phyloP scores from a whole-genome alignment of 1,140 invertebrate genomes.

The Brachionus manjavacas region DNA sequence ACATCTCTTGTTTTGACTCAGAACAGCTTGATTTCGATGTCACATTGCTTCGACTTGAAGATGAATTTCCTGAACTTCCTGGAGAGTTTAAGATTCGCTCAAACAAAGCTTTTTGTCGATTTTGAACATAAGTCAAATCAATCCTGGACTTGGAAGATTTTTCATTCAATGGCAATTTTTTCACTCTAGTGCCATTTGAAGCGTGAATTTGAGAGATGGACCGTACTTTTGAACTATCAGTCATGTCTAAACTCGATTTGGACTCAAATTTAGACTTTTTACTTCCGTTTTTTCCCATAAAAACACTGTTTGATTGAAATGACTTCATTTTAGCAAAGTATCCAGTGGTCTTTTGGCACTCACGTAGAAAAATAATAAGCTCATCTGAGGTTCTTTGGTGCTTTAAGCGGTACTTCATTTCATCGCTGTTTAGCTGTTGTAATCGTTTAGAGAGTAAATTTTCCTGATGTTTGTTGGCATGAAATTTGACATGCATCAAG shows the following conservation, averaged over 20 bases:
- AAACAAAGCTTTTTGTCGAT: neutral
- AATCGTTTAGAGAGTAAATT: slow-evolving; percentile 13
- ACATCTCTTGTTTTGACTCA: neutral
- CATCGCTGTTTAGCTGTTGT: neutral
- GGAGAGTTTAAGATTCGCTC: neutral
- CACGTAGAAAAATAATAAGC: slow-evolving; percentile 13
- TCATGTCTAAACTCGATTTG: neutral
- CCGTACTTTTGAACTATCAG: neutral
- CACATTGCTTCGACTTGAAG: neutral
- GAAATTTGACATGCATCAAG: slow-evolving; percentile 41
- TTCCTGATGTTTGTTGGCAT: slow-evolving; percentile 33
- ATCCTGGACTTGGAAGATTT: neutral
- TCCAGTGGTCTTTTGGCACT: slow-evolving; percentile 35
- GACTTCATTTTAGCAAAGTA: slow-evolving; percentile 26
- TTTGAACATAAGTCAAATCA: neutral
- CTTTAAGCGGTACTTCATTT: slow-evolving; percentile 33
- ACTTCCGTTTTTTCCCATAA: neutral
- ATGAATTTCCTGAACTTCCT: neutral
- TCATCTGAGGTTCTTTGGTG: slow-evolving; percentile 34
- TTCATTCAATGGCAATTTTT: neutral
- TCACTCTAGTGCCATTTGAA: neutral
- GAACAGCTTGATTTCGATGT: neutral
- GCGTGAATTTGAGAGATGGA: neutral
- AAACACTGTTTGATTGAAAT: slow-evolving; percentile 17
- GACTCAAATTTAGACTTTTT: neutral